Conservation (phyloP, 2,888 invertebrate species). For the Cerastis rubricosa region DNA sequence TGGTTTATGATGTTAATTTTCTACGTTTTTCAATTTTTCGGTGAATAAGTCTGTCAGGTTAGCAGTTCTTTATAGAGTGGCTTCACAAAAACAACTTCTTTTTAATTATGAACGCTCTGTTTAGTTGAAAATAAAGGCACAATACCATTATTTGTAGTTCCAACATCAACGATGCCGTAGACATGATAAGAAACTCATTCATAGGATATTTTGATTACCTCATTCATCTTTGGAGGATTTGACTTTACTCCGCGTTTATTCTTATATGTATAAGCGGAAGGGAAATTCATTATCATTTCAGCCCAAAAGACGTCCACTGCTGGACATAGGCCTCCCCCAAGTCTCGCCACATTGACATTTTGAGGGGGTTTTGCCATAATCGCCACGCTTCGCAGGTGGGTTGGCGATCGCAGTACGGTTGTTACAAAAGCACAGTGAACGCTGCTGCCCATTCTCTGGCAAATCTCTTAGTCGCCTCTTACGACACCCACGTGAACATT, state of each 20-base stretch:
- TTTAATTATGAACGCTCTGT: background rate
- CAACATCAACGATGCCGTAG: background rate
- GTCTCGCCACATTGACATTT: no score
- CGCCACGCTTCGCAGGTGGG: no score
- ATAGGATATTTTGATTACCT: background rate
- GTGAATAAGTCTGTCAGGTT: background rate
- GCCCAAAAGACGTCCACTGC: no score
- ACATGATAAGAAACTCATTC: background rate
- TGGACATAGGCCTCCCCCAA: no score
- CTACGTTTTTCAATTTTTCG: slow-evolving; percentile 29
- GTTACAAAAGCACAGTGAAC: no score
- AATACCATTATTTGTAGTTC: background rate
- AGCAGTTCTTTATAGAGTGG: background rate
- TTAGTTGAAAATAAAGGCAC: background rate
- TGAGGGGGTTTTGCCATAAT: no score
- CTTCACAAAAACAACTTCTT: background rate
- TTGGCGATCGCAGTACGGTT: no score
- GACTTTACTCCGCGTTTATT: background rate
- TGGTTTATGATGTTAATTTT: slow-evolving; percentile 57
- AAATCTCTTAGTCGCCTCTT: no score
- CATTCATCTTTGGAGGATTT: background rate
- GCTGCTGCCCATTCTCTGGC: no score
- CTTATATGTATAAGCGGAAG: no score
- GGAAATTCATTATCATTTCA: no score
- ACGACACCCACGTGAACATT: no score